These are phyloP conservation scores for Chirona hameri DNA, from an alignment of 2,888 invertebrate species.

Conservation along the genomic window DNA sequence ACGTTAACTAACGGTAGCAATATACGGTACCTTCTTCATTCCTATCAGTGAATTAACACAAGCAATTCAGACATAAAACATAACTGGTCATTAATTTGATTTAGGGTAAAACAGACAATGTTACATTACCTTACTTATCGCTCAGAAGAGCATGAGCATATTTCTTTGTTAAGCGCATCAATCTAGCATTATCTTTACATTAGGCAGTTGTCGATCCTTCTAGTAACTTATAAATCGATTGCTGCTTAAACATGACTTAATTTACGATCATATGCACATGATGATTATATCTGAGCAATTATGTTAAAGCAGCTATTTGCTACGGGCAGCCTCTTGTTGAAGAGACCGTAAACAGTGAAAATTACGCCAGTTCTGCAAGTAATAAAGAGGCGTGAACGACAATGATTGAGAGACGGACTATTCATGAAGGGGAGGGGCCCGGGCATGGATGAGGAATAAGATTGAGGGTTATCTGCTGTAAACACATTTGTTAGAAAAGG, in stretches of 20 bases:
- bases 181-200: too few species aligned
- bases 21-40: too few species aligned
- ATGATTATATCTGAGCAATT: neutral
- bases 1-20: too few species aligned
- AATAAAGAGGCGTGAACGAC: constrained; percentile 26
- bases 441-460: neutral
- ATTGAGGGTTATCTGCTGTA: constrained; percentile 23
- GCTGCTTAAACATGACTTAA: neutral
- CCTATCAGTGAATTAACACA: too few species aligned
- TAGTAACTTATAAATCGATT: neutral
- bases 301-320: neutral
- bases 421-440: constrained; percentile 13
- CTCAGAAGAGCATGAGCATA: too few species aligned
- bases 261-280: constrained; percentile 7
- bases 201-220: too few species aligned
- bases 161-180: too few species aligned
- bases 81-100: too few species aligned
- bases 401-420: constrained; percentile 12
- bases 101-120: too few species aligned
- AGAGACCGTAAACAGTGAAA: neutral
- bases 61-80: too few species aligned
- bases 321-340: neutral
- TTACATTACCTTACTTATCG: too few species aligned
- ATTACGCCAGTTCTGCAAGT: constrained; percentile 9
- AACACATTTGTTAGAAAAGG: constrained; percentile 8